Percentiles rank a stretch among this genome's conserved stretches.
Evolutionary conservation across 2,797 vertebrate species (phyloP).

Genomic region (Tolypeutes matacus): DNA sequence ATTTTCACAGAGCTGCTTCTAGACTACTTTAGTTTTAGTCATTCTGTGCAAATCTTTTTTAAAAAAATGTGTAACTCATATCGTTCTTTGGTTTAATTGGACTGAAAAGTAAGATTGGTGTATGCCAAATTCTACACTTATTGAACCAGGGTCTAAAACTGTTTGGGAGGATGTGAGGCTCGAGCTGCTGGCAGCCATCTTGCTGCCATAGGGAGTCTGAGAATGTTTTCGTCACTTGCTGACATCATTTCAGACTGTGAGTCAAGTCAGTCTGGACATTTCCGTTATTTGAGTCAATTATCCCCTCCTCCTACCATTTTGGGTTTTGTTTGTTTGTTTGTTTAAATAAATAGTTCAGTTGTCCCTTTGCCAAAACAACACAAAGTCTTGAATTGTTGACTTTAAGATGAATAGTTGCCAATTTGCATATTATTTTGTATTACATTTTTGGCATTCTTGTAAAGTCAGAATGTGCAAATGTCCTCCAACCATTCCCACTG

Average conservation of each 20-base stretch:
- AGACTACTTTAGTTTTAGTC: neutral
- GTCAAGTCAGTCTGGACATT: constrained; percentile 6
- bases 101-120: neutral
- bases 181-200: neutral
- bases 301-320: neutral
- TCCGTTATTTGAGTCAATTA: constrained; percentile 2
- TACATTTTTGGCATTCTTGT: neutral
- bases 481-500: neutral
- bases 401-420: neutral
- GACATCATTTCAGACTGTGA: neutral
- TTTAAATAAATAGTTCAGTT: neutral
- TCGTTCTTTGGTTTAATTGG: neutral
- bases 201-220: neutral
- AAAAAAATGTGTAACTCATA: neutral
- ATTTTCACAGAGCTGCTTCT: neutral
- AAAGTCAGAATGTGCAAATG: neutral
- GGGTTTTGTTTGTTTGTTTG: neutral
- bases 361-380: neutral
- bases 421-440: neutral
- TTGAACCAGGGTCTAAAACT: neutral
- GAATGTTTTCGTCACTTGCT: neutral
- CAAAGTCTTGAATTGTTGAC: neutral
- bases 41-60: neutral
- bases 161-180: neutral
- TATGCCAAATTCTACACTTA: neutral